These are phyloP conservation scores for Craniophora ligustri DNA, from an alignment of 2,888 invertebrate genomes.

Conservation along the genomic window DNA sequence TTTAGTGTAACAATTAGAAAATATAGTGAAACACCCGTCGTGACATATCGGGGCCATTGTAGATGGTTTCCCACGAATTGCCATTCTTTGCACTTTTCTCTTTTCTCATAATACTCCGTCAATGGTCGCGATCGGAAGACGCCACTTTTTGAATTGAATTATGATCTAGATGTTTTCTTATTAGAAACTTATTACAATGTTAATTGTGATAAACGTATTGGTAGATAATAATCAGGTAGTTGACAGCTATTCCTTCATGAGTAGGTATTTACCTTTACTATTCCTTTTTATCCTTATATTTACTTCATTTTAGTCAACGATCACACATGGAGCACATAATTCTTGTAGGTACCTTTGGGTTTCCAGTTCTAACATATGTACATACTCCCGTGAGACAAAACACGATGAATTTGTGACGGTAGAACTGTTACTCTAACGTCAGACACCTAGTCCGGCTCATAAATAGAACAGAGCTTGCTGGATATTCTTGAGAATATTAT, in stretches of 20 bases:
- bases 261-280: not conserved
- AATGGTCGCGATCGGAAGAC: constrained; percentile 78
- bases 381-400: too few species aligned
- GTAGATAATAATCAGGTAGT: constrained; percentile 14
- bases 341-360: too few species aligned
- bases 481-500: too few species aligned
- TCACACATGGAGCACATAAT: too few species aligned
- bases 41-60: constrained; percentile 80
- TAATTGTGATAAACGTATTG: constrained; percentile 11
- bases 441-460: too few species aligned
- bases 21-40: constrained; percentile 80
- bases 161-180: constrained; percentile 59
- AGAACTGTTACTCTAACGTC: too few species aligned
- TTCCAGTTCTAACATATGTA: too few species aligned
- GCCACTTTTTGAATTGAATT: constrained; percentile 67
- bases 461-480: too few species aligned
- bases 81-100: constrained; percentile 86
- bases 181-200: constrained; percentile 46
- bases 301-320: too few species aligned
- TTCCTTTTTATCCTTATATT: too few species aligned
- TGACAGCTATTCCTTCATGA: constrained; percentile 1
- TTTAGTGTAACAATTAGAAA: constrained; percentile 79
- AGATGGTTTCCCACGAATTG: constrained; percentile 77
- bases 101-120: constrained; percentile 82
- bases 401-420: too few species aligned